These are phyloP conservation scores for Emydoidea blandingii DNA, from an alignment of 2,797 vertebrate genomes.

Conservation along the genomic window DNA sequence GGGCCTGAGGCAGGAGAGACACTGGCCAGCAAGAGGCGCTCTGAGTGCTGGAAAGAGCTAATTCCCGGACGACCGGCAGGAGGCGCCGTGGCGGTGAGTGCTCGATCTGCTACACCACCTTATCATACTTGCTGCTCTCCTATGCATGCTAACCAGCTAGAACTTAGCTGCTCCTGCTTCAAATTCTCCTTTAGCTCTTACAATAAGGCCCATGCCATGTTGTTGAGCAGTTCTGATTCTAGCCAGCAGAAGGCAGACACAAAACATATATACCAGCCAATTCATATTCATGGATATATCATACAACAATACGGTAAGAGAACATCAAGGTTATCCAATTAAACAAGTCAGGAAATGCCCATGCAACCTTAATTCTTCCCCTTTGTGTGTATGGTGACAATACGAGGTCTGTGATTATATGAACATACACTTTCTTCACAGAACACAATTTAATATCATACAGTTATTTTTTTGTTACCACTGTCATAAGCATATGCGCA, in stretches of 20 bases:
- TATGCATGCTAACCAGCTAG: background rate
- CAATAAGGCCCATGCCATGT: background rate
- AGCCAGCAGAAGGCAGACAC: background rate
- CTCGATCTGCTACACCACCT: background rate
- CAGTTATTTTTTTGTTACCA: background rate
- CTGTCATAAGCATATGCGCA: background rate
- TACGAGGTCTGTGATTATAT: background rate
- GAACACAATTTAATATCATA: slow-evolving; percentile 17
- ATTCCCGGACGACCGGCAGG: too few relatives aligned
- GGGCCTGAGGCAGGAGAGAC: background rate
- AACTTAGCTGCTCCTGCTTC: background rate
- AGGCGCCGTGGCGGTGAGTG: too few relatives aligned
- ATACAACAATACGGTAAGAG: background rate
- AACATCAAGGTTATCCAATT: background rate
- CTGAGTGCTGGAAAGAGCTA: too few relatives aligned
- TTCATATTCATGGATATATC: background rate
- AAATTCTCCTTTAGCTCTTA: background rate
- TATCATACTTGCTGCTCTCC: background rate
- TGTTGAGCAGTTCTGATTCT: background rate
- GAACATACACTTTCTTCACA: slow-evolving; percentile 8
- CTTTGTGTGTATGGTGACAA: slow-evolving; percentile 6
- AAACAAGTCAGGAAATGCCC: background rate
- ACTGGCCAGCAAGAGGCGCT: too few relatives aligned
- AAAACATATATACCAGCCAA: background rate
- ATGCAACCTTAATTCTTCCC: slow-evolving; percentile 16